Evolutionary conservation across 2,113 vertebrate genomes (phyloP).

Genomic region (Corythornis madagascariensis): DNA sequence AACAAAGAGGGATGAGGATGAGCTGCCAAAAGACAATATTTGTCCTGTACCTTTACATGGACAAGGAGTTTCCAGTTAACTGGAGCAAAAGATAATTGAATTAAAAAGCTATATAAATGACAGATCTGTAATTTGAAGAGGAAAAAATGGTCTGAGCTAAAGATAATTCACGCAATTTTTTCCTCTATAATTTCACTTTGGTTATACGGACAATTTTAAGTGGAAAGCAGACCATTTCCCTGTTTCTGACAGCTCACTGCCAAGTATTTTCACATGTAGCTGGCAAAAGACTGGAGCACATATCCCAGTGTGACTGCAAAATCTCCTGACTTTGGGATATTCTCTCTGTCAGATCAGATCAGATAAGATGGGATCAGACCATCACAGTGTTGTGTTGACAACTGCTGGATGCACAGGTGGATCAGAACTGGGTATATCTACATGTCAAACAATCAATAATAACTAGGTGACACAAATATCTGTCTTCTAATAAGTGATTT

Average conservation of each 20-base stretch:
- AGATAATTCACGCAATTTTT: background rate
- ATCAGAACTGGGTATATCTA: background rate
- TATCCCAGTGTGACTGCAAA: background rate
- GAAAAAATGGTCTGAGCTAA: background rate
- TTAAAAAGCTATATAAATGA: constrained; percentile 65
- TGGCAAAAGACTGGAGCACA: background rate
- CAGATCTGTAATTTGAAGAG: constrained; percentile 17
- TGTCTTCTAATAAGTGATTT: background rate
- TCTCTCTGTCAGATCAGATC: background rate
- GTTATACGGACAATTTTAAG: background rate
- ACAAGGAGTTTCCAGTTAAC: constrained; percentile 33
- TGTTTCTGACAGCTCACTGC: background rate
- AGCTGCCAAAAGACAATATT: constrained; percentile 47
- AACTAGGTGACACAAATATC: background rate
- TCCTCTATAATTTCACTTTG: background rate
- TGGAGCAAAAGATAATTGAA: constrained; percentile 47
- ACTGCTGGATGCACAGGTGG: background rate
- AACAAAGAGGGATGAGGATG: background rate
- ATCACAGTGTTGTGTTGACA: background rate
- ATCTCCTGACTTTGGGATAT: background rate
- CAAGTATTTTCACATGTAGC: background rate
- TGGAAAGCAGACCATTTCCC: background rate
- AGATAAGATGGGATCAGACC: background rate
- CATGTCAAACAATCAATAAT: background rate
- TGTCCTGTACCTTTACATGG: constrained; percentile 38